Conservation (phyloP, 1,140 invertebrate genomes). For the Eurosta solidaginis region DNA sequence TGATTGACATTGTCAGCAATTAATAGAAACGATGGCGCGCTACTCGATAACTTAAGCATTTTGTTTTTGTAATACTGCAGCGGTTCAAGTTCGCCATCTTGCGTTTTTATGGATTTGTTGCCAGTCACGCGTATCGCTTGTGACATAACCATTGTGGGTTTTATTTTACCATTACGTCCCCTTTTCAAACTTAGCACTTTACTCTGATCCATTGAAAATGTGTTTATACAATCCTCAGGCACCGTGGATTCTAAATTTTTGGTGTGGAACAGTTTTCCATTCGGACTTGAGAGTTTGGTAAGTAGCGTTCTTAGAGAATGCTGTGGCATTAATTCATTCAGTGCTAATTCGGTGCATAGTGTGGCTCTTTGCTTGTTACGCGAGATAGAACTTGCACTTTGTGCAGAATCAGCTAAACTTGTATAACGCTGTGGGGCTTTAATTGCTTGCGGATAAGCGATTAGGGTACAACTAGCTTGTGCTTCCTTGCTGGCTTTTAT, state of each 20-base stretch:
- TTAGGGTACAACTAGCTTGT: not conserved
- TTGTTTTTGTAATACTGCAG: no score
- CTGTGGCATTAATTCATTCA: not conserved
- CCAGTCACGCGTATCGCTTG: not conserved
- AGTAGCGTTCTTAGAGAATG: not conserved
- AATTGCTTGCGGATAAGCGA: not conserved
- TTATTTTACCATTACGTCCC: not conserved
- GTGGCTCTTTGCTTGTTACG: not conserved
- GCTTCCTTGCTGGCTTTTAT: not conserved
- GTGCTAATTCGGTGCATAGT: not conserved
- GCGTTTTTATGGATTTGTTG: no score
- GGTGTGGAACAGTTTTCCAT: not conserved
- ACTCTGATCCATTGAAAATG: not conserved
- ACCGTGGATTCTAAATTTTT: not conserved
- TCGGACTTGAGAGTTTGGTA: not conserved
- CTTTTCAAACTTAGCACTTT: not conserved
- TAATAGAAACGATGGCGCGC: no score
- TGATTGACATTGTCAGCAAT: no score
- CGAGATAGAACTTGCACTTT: not conserved
- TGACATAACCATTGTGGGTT: not conserved
- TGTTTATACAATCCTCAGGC: not conserved
- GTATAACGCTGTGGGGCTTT: not conserved
- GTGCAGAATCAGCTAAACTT: not conserved
- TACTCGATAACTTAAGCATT: no score
- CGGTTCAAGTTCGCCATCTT: no score